Base-by-base conservation (phyloP, 1,140 invertebrate genomes). In the Lucilia cuprina region DNA sequence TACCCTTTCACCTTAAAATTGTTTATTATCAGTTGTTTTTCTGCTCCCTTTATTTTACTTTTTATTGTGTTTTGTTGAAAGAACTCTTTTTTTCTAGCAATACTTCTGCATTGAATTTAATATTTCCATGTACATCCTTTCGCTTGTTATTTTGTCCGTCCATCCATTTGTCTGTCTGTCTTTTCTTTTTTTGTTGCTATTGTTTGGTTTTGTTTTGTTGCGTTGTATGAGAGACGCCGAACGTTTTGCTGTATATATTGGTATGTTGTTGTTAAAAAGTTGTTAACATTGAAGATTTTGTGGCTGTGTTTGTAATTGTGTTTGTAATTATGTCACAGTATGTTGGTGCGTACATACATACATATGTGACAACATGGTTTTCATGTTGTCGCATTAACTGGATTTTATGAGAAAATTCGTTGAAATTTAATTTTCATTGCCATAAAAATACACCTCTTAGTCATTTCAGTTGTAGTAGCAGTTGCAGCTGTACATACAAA, bases 381-480 rank as follows among this genome's bases (percentile, higher is more conserved):
- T 70, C 65, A n/a, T 70, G 65, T 70, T 70, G 65, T 70, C 65
- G 65, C 65, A 70, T 70, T 70, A 70, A 70, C 65, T 70, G 65
- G 65, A 70, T 70, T 70, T 70, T 70, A 70, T 70, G 65, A 70
- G 65, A 70, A 70, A 70, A 70, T 70, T 70, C 65, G 65, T 70
- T 70, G 55, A 70, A 70, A 70, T 70, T 70, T 21, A 70, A 70
- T 70, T 70, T 70, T 70, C 65, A 70, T 21, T 70, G 65, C 65
- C 65, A 70, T 70, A 21, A 70, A 70, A 17, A 25, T n/a, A 25
- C 65, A 70, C n/a, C 50, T 55, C 50, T 55, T 55, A 17, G 3
- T 55, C 50, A 55, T 5, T 55, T 55, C 41, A n/a, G 50, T 5
- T 12, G 10, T 55, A 8, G 50, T 13, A 55, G 50, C 50, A 55